Evolutionary conservation across 2,113 vertebrate genomes (phyloP).

Genomic region (Nycticebus coucang): DNA sequence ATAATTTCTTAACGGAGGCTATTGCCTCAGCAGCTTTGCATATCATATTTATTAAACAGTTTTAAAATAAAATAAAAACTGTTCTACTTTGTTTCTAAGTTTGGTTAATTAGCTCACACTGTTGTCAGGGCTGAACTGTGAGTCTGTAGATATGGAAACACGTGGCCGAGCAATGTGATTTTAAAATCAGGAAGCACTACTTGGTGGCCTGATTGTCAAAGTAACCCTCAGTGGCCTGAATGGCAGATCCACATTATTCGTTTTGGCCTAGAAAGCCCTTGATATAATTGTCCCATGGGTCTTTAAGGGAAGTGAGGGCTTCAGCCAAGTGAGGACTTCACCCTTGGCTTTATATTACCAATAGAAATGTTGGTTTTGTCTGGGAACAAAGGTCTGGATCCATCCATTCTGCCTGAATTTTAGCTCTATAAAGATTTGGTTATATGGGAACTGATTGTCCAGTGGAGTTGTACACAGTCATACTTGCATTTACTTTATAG

Average conservation of each 20-base stretch:
- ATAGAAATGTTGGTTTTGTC: background rate
- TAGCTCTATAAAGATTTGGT: background rate
- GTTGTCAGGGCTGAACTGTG: slow-evolving; percentile 66
- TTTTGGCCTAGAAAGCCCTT: background rate
- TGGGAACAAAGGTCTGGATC: slow-evolving; percentile 2
- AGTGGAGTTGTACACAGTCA: background rate
- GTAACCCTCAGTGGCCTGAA: slow-evolving; percentile 18
- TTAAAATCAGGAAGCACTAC: slow-evolving; percentile 48
- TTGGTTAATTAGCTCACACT: slow-evolving; percentile 74
- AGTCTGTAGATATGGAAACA: slow-evolving; percentile 61
- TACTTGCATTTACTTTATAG: background rate
- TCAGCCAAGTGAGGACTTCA: slow-evolving; percentile 5
- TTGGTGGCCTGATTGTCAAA: slow-evolving; percentile 46
- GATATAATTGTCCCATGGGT: background rate
- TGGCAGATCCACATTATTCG: background rate
- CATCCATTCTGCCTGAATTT: background rate
- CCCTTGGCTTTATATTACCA: background rate
- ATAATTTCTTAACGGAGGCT: slow-evolving; percentile 58
- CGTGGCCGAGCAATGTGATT: slow-evolving; percentile 53
- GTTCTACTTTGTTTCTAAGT: slow-evolving; percentile 65
- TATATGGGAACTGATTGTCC: background rate
- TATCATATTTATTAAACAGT: slow-evolving; percentile 68
- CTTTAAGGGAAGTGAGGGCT: background rate
- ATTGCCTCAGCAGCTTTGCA: slow-evolving; percentile 48
- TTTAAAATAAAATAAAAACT: slow-evolving; percentile 66